phyloP scores from a whole-genome alignment of 2,113 vertebrate genomes.

The cattle (Bos taurus) region ARS-UCD2.0 NC_037349.1:46638501-46639000 shows the following conservation, averaged over 20 bases:
- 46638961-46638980: not conserved
- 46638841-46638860: not conserved
- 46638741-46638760: not conserved
- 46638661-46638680: not conserved
- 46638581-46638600: not conserved
- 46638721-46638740: not conserved
- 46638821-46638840: not conserved
- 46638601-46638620: not conserved
- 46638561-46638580: not conserved
- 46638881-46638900: not conserved
- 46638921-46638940: not conserved
- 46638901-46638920: not conserved
- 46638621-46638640: not conserved
- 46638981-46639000: not conserved
- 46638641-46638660: not conserved
- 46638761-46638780: slow-evolving; percentile 19
- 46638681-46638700: not conserved
- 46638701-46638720: not conserved
- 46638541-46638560: not conserved
- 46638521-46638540: not conserved
- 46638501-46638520: not conserved
- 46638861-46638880: not conserved
- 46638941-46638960: not conserved
- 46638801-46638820: not conserved
- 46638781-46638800: not conserved